These are phyloP conservation scores for Peromyscus maniculatus DNA, from an alignment of 2,113 vertebrate genomes.

Conservation along the genomic window DNA sequence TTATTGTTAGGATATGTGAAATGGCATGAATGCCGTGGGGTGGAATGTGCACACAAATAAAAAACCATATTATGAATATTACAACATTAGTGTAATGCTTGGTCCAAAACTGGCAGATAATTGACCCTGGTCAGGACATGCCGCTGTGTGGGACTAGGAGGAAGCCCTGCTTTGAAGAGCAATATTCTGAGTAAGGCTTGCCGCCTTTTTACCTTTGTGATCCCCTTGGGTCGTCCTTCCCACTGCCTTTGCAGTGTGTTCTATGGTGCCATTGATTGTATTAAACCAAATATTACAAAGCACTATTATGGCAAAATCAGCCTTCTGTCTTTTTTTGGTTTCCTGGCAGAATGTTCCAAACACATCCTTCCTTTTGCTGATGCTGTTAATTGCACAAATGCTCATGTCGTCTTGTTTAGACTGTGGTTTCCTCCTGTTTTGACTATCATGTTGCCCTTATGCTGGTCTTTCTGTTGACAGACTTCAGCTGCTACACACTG, in stretches of 20 bases:
- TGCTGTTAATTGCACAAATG: conserved; percentile 83
- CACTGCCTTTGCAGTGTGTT: not conserved
- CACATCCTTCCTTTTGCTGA: conserved; percentile 75
- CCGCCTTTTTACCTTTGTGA: fast-evolving
- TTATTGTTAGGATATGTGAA: not conserved
- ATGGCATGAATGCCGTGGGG: not conserved
- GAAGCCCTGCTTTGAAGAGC: not conserved
- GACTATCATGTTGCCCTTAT: conserved; percentile 81
- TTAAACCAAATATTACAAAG: conserved; percentile 52
- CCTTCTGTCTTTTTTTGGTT: conserved; percentile 68
- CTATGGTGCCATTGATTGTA: not conserved
- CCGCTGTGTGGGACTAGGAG: not conserved
- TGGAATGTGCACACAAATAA: not conserved
- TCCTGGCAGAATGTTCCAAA: conserved; percentile 73
- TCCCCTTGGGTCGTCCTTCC: not conserved
- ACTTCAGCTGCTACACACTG: conserved; percentile 75
- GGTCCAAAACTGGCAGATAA: not conserved
- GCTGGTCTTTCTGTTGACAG: conserved; percentile 79
- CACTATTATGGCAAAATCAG: conserved; percentile 66
- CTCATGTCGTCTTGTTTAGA: conserved; percentile 83
- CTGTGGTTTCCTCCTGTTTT: conserved; percentile 82
- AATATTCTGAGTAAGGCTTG: not conserved
- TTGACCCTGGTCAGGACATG: not conserved
- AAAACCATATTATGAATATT: conserved; percentile 8
- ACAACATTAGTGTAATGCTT: not conserved